These are phyloP conservation scores for Anser cygnoides DNA, from an alignment of 2,113 vertebrate genomes.

Conservation along the genomic window DNA sequence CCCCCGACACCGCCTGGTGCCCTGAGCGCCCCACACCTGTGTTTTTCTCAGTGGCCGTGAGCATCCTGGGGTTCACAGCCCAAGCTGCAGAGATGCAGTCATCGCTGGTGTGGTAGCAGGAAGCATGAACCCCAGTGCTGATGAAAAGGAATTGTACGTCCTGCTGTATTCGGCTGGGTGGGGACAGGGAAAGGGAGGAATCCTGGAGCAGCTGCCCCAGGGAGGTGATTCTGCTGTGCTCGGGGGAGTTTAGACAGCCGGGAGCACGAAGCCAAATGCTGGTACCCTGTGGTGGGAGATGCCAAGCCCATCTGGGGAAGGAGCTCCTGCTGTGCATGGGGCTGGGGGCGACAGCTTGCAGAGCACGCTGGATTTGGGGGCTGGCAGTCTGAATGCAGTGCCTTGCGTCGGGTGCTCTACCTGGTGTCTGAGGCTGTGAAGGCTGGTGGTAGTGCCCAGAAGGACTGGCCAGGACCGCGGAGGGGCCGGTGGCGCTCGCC, in stretches of 20 bases:
- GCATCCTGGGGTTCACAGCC: neutral
- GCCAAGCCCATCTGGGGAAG: neutral
- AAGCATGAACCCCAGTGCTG: neutral
- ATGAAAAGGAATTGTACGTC: neutral
- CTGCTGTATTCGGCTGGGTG: neutral
- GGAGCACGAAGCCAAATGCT: neutral
- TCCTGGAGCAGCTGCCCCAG: neutral
- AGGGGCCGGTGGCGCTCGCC: neutral
- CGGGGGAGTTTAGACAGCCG: neutral
- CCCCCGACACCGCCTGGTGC: neutral
- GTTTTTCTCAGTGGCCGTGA: neutral
- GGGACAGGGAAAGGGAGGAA: neutral
- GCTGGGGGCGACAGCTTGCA: neutral
- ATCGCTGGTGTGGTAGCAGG: neutral
- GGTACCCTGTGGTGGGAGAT: neutral
- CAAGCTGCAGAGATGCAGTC: neutral
- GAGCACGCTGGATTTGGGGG: neutral
- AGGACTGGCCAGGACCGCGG: neutral
- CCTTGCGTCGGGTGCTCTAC: neutral
- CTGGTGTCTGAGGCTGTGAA: neutral
- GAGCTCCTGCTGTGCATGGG: rapidly evolving
- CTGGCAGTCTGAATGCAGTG: neutral
- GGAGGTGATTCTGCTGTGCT: neutral
- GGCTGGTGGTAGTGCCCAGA: neutral
- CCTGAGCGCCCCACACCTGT: neutral